These are phyloP conservation scores for Meliscaeva auricollis DNA, from an alignment of 2,888 invertebrate genomes.

Conservation along the genomic window DNA sequence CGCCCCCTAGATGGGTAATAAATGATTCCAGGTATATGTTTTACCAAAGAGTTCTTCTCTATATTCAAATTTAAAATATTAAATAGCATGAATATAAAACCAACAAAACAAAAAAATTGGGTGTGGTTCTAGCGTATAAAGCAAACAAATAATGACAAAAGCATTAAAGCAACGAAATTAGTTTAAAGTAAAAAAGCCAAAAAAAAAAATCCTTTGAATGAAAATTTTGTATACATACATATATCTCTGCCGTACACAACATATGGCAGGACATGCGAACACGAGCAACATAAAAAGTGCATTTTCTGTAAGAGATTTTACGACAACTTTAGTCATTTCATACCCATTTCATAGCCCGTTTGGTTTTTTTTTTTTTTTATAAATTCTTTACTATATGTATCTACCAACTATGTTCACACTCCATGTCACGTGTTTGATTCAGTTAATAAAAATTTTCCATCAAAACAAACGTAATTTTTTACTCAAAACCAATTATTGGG, in stretches of 20 bases:
- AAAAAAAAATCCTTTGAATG: constrained; percentile 37
- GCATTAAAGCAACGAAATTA: background rate
- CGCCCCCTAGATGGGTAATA: too few species aligned
- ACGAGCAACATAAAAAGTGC: constrained; percentile 69
- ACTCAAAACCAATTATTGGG: too few species aligned
- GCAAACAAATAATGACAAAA: too few species aligned
- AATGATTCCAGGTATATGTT: too few species aligned
- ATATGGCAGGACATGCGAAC: constrained; percentile 57
- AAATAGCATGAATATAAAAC: too few species aligned
- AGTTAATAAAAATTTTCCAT: too few species aligned
- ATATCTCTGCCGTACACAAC: constrained; percentile 35
- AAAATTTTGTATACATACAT: constrained; percentile 36
- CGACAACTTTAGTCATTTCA: constrained; percentile 67
- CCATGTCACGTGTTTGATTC: background rate
- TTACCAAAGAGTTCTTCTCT: too few species aligned
- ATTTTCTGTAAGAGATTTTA: constrained; percentile 66
- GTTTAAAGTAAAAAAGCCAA: background rate
- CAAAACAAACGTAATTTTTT: too few species aligned
- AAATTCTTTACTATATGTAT: constrained; percentile 8
- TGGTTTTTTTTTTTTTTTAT: constrained; percentile 36
- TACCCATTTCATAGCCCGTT: constrained; percentile 64
- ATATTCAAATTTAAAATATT: too few species aligned
- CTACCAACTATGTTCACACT: background rate
- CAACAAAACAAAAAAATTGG: too few species aligned
- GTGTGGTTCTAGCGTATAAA: too few species aligned